Conservation (phyloP, 1,140 invertebrate species). For the Pseudomyrmex sp. region DNA sequence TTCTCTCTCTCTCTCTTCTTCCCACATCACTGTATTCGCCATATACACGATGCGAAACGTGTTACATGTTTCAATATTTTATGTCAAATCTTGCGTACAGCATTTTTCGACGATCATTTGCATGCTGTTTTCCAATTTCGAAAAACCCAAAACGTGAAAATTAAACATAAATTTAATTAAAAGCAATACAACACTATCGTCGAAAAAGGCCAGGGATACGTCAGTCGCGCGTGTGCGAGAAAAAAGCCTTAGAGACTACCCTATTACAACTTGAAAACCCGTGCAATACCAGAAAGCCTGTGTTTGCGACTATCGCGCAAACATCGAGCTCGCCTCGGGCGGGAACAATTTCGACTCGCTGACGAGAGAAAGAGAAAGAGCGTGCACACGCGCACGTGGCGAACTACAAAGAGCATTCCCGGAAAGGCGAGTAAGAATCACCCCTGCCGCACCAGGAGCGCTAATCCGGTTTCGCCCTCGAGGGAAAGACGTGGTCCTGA, state of each 20-base stretch:
- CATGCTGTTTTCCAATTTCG: background rate
- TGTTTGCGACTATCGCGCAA: slow-evolving; percentile 20
- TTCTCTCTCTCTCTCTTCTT: too few relatives aligned
- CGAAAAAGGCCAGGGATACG: too few relatives aligned
- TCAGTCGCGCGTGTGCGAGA: background rate
- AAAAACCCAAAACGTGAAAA: background rate
- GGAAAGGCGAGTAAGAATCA: slow-evolving; percentile 77
- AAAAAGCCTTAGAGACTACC: slow-evolving; percentile 8
- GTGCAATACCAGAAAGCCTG: slow-evolving; percentile 6
- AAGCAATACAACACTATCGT: background rate
- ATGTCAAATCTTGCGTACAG: background rate
- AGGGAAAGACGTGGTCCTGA: slow-evolving; percentile 79
- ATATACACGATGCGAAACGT: background rate
- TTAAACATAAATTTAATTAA: background rate
- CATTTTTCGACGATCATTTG: too few relatives aligned
- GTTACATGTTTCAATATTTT: background rate
- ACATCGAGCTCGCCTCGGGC: background rate
- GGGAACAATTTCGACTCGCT: background rate
- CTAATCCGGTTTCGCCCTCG: slow-evolving; percentile 80
- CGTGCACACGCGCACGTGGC: slow-evolving; percentile 58
- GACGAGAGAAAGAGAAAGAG: background rate
- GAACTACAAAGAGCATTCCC: slow-evolving; percentile 66
- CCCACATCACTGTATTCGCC: background rate
- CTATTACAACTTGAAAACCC: slow-evolving; percentile 19
- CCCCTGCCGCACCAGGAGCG: slow-evolving; percentile 71